Conservation (phyloP, 1,140 invertebrate species). For the Sycobia sp. region DNA sequence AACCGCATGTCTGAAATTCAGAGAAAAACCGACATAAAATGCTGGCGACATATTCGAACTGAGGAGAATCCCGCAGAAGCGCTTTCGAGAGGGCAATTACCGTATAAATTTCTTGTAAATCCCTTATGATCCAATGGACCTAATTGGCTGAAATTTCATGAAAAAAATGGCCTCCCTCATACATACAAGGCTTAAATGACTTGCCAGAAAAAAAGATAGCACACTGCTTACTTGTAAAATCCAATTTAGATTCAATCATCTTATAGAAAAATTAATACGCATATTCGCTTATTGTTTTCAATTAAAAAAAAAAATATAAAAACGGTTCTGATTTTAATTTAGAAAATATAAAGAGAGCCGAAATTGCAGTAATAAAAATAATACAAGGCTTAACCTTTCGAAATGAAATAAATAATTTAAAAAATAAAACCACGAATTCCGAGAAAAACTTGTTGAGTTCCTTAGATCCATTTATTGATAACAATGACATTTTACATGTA, state of each 20-base stretch:
- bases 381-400: not conserved
- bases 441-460: not conserved
- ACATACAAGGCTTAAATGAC: not conserved
- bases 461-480: slow-evolving; percentile 1
- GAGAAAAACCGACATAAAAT: not conserved
- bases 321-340: not conserved
- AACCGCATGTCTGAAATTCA: slow-evolving; percentile 43
- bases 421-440: not conserved
- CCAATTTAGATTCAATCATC: not conserved
- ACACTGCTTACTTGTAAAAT: not conserved
- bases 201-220: not conserved
- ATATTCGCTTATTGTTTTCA: not conserved
- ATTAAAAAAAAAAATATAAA: not conserved
- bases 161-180: not conserved
- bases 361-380: not conserved
- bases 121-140: not conserved
- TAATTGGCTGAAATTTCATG: not conserved
- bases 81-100: slow-evolving; percentile 37
- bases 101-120: slow-evolving; percentile 6
- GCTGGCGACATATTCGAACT: slow-evolving; percentile 28
- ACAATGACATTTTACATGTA: not conserved
- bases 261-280: not conserved
- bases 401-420: no score
- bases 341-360: not conserved
- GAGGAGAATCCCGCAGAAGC: no score